Evolutionary conservation across 2,888 invertebrate species (phyloP), one percentile per base, ranked within the genome.

Genomic region (Punctoribates punctum): DNA sequence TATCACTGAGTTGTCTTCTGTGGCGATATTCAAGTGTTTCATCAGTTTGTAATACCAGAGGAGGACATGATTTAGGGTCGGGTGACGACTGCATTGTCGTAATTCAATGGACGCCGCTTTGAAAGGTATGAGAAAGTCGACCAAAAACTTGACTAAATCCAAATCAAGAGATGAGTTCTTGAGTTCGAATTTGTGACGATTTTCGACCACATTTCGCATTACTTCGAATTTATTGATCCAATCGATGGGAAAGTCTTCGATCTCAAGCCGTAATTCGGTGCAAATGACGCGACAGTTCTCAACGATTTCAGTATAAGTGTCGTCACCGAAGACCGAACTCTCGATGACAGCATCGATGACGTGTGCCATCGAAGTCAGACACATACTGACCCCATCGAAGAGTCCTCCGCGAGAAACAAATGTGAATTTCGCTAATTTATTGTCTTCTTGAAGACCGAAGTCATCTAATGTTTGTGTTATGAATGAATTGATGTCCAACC

Each of bases 391-490:
- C 13, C 78, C 78, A 57, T 74, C 75, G 29, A 78, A 77, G 23
- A 48, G 77, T n/a, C 78, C 78, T 0, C 76, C 78, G 29, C 73
- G 73, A 6, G 78, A 78, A n/a, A 78, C 73, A 46, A 76, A 78
- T 15, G 78, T 78, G 27, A 78, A 78, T 60, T 78, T 78, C n/a
- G 46, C 34, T 23, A 78, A 51, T 38, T 62, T 62, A n/a, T 73
- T 65, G 23, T 77, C 72, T n/a, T 77, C 76, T 17, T 76, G 65
- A 6, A 78, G 51, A 1, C 48, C 67, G 48, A 77, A 78, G 57
- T 73, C 75, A 27, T 73, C 74, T 1, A 78, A 46, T 13, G 78
- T 74, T 20, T 29, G 11, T 1, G 72, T 65, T 25, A 78, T 74
- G 54, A 78, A 78, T 27, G 15, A 29, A 34, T 76, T 74, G 27